phyloP scores from a whole-genome alignment of 2,797 vertebrate species.

The Eospalax fontanierii region DNA sequence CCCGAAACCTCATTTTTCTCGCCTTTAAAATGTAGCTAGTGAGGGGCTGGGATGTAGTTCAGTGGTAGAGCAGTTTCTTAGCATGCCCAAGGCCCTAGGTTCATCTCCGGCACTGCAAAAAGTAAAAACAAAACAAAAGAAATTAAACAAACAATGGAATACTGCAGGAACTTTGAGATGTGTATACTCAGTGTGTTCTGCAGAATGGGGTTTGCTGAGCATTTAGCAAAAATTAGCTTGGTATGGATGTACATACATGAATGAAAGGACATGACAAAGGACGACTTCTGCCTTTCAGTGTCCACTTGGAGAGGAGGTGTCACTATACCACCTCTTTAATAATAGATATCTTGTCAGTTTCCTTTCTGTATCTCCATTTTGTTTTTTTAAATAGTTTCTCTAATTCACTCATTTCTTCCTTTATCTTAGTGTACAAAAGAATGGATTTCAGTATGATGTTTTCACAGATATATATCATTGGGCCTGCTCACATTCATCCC shows the following conservation, averaged over 20 bases:
- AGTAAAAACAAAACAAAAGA: neutral
- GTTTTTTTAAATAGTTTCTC: neutral
- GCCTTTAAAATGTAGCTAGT: neutral
- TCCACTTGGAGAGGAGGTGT: neutral
- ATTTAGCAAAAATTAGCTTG: neutral
- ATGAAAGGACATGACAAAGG: neutral
- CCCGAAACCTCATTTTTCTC: slow-evolving; percentile 1
- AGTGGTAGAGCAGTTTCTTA: neutral
- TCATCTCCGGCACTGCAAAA: neutral
- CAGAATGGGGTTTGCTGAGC: neutral
- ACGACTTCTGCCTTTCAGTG: neutral
- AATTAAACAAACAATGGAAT: too few species aligned
- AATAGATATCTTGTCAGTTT: neutral
- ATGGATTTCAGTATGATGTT: neutral
- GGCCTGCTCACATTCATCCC: neutral
- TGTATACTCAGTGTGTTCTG: neutral
- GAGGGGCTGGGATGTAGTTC: neutral
- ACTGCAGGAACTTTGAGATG: neutral
- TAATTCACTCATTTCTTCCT: neutral
- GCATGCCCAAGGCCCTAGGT: neutral
- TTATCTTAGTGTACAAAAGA: neutral
- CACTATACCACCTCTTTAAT: neutral
- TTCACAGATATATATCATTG: neutral
- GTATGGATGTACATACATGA: neutral
- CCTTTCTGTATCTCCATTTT: neutral